These are phyloP conservation scores for Tyrophagus putrescentiae DNA, from an alignment of 1,140 invertebrate genomes.

Conservation along the genomic window DNA sequence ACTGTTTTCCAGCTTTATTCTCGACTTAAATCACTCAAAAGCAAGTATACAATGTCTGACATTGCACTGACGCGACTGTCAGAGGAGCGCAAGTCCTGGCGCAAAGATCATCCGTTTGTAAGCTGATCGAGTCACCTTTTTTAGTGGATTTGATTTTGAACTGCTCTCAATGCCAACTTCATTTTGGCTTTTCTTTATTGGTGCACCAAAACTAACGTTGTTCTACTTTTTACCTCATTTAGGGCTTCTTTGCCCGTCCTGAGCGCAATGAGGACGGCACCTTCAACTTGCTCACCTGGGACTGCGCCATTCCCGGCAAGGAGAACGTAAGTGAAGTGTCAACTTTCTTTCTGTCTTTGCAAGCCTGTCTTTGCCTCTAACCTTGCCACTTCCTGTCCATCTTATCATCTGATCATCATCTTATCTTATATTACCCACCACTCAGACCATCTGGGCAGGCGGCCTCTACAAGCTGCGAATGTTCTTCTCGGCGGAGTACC, in stretches of 20 bases:
- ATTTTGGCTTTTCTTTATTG: too few relatives aligned
- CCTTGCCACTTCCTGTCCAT: neutral
- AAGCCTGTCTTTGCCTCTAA: too few relatives aligned
- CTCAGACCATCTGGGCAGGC: slow-evolving; percentile 77
- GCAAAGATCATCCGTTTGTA: slow-evolving; percentile 98
- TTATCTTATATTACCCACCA: slow-evolving; percentile 22
- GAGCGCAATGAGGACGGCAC: slow-evolving; percentile 90
- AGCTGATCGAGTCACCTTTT: too few relatives aligned
- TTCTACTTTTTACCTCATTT: slow-evolving; percentile 2
- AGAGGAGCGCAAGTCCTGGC: slow-evolving; percentile 96
- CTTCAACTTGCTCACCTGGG: slow-evolving; percentile 76
- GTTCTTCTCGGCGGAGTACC: slow-evolving; percentile 99
- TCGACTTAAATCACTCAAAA: too few relatives aligned
- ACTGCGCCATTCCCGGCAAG: slow-evolving; percentile 97
- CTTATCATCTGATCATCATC: neutral
- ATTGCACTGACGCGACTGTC: slow-evolving; percentile 85
- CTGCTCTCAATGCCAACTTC: too few relatives aligned
- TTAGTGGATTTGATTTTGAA: too few relatives aligned
- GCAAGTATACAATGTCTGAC: too few relatives aligned
- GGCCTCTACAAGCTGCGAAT: slow-evolving; percentile 91
- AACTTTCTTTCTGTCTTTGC: neutral
- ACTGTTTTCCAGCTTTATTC: too few relatives aligned
- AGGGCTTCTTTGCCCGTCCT: slow-evolving; percentile 91
- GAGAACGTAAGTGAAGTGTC: slow-evolving; percentile 49
- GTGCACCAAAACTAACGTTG: too few relatives aligned